Evolutionary conservation across 2,113 vertebrate species (phyloP), one percentile per base, ranked within the genome.

Genomic region (Theropithecus gelada): DNA sequence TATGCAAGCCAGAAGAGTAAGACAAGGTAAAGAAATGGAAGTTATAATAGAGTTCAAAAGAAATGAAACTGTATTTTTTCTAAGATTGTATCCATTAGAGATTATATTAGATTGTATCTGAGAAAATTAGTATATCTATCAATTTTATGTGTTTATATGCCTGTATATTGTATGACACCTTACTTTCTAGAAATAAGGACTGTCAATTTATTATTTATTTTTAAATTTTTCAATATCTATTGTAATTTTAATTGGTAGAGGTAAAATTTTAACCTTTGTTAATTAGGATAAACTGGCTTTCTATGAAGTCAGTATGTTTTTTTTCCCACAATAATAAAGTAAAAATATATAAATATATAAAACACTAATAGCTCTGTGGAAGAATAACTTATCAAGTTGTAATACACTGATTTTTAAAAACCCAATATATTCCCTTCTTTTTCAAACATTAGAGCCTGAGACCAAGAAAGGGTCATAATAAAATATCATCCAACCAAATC

Each of bases 311-410:
- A 97, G 72, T 95, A 88, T 98, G 96, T 92, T 97, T 97, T 96
- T 90, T 97, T 97, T 94, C 97, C 97, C 95, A 98, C 96, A 98
- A 94, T 95, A 96, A 78, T 92, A 91, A 98, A 70, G 93, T 98
- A 96, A 97, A 98, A 98, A 86, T 93, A 83, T 94, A 95, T 20
- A 55, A 55, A 55, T 89, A 97, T 88, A 85, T 25, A 86, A 96
- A 96, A 90, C 97, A 92, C 95, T 18, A 0, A 0, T 68, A 97
- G 90, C 27, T 93, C 97, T 97, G 93, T 64, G 25, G 38, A 95
- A 98, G 95, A 95, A 96, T 96, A 97, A 96, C 48, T 90, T 97
- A 97, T 97, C 88, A 98, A 96, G 89, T 94, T 96, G 98, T 59
- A 92, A 94, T 79, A 98, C 9, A 93, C 45, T 93, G 97, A 97